Base-by-base conservation (phyloP, 2,113 vertebrate genomes). In the Globicephala melas region DNA sequence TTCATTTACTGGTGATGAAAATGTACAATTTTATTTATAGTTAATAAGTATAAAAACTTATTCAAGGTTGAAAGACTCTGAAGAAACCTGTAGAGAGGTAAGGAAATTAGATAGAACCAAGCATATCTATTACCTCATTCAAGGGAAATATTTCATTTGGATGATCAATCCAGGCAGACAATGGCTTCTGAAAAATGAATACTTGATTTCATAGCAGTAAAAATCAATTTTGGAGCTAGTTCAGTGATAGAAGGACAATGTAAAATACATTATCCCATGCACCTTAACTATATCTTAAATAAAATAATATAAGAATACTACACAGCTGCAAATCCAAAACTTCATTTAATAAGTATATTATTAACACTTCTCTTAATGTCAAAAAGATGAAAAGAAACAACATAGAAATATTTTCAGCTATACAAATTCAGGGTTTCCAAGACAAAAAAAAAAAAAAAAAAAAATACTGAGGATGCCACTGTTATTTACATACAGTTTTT, bases 321-420 rank as follows among this genome's bases (percentile, higher is more conserved):
- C n/a, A 86, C 50, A 89, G 36, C 6, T 77, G 8, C n/a, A 79
- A 36, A 71, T 88, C 31, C 5, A 50, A 68, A 86, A 77, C 55
- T 86, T 88, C 81, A 74, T 60, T 81, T 84, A 93, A 21, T 71
- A 94, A 90, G 47, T 60, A 68, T 67, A 38, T 77, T 53, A 36
- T 68, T 70, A 92, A 76, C 6, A 94, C 47, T 92, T 83, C 63
- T 94, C 73, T 73, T 89, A 89, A 94, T n/a, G 63, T 74, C 44
- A 87, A 89, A 94, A 94, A 87, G 36, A 92, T 65, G 38, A 70
- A 94, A 79, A 85, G n/a, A 86, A 90, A 80, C n/a, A 83, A 73
- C 28, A 84, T 55, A 95, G 38, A 95, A 73, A 41, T 60, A 94
- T 25, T 67, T 94, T 50, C 33, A 87, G 23, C 60, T 94, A 50